Percentiles rank a stretch among this genome's conserved stretches.
These are phyloP conservation scores for Brachionus asplanchnoidis DNA, from an alignment of 1,140 invertebrate genomes.

Conservation along the genomic window DNA sequence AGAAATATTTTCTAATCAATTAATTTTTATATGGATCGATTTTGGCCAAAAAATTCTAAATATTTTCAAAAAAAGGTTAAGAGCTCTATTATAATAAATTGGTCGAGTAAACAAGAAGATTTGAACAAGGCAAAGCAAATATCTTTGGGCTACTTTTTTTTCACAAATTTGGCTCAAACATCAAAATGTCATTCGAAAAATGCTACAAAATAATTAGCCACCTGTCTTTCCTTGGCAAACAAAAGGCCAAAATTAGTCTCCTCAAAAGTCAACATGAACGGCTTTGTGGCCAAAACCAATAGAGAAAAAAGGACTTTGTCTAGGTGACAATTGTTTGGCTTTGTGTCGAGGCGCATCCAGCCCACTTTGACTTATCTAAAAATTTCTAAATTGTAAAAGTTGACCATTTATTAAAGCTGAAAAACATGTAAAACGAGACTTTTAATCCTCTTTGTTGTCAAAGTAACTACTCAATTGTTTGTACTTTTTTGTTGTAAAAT, in stretches of 20 bases:
- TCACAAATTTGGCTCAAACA: not conserved
- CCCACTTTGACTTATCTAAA: not conserved
- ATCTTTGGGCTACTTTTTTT: not conserved
- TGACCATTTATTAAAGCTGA: not conserved
- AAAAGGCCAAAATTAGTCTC: not conserved
- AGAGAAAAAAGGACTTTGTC: not conserved
- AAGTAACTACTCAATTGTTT: not conserved
- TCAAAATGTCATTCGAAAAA: not conserved
- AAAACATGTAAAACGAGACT: not conserved
- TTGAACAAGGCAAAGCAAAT: not conserved
- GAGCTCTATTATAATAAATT: not conserved
- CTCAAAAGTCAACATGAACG: not conserved
- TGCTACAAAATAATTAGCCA: not conserved
- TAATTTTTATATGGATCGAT: not conserved
- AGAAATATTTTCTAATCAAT: not conserved
- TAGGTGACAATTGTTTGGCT: not conserved
- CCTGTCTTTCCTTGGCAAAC: not conserved
- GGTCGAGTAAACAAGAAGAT: not conserved
- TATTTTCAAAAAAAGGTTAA: not conserved
- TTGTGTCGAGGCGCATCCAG: not conserved
- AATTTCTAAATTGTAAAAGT: not conserved
- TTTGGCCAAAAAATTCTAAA: not conserved
- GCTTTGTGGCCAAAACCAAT: not conserved
- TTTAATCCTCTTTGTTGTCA: not conserved
- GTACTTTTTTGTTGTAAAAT: not conserved